Evolutionary conservation across 2,113 vertebrate genomes (phyloP).

Genomic region (Thunnus thynnus): DNA sequence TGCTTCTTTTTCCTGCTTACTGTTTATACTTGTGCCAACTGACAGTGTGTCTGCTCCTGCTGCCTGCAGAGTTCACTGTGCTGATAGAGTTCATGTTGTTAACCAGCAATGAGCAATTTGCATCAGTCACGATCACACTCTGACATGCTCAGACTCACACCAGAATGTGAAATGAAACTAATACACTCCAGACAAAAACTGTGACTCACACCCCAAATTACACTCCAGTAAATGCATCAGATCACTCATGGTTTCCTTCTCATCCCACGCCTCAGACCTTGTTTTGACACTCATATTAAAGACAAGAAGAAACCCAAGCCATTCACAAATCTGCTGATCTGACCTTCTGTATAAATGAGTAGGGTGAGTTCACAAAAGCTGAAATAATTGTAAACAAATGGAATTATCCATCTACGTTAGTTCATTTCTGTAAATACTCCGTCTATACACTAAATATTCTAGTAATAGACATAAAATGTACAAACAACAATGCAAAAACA

Average conservation of each 20-base stretch:
- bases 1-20: not conserved
- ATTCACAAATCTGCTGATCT: too few relatives aligned
- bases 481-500: too few relatives aligned
- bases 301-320: too few relatives aligned
- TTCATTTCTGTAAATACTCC: too few relatives aligned
- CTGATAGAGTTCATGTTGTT: not conserved
- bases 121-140: not conserved
- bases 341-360: too few relatives aligned
- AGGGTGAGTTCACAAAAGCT: too few relatives aligned
- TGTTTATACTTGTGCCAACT: not conserved
- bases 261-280: not conserved
- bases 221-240: not conserved
- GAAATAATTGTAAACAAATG: too few relatives aligned
- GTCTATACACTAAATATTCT: too few relatives aligned
- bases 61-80: not conserved
- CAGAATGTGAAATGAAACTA: conserved; percentile 22
- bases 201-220: conserved; percentile 20
- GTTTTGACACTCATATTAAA: too few relatives aligned
- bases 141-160: conserved; percentile 46
- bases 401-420: too few relatives aligned
- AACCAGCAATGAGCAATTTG: not conserved
- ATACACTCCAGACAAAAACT: not conserved
- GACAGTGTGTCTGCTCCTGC: not conserved
- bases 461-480: too few relatives aligned
- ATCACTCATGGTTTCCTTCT: not conserved